phyloP scores from a whole-genome alignment of 2,888 invertebrate species.

The Mesorhabditis spiculigera region DNA sequence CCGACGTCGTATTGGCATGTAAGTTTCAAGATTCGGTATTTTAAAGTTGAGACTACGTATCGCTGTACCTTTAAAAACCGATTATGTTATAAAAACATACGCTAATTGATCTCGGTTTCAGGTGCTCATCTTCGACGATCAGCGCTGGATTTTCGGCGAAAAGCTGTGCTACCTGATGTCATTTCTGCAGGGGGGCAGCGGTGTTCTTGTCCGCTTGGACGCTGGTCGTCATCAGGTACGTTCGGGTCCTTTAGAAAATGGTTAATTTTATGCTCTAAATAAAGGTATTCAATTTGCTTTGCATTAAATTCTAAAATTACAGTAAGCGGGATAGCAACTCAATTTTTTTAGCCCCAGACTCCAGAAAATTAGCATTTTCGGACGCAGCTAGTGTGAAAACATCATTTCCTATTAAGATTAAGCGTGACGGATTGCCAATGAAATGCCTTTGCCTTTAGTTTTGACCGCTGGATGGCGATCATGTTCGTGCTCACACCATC shows the following conservation, averaged over 20 bases:
- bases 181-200: slow-evolving; percentile 60
- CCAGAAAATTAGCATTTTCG: too few relatives aligned
- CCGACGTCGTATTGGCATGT: slow-evolving; percentile 62
- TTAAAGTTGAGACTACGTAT: neutral
- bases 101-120: neutral
- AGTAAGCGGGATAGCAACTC: too few relatives aligned
- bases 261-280: too few relatives aligned
- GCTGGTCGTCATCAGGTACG: slow-evolving; percentile 60
- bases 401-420: too few relatives aligned
- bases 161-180: slow-evolving; percentile 60
- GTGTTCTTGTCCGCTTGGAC: slow-evolving; percentile 62
- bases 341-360: too few relatives aligned
- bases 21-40: neutral
- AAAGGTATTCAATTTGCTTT: too few relatives aligned
- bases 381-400: too few relatives aligned
- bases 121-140: slow-evolving; percentile 58
- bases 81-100: too few relatives aligned
- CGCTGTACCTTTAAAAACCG: neutral
- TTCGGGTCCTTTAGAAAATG: slow-evolving; percentile 29
- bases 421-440: too few relatives aligned
- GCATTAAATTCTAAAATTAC: neutral
- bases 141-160: slow-evolving; percentile 62
- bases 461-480: slow-evolving; percentile 57
- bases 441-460: too few relatives aligned
- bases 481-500: slow-evolving; percentile 54